These are phyloP conservation scores for Eilema depressum DNA, from an alignment of 2,888 invertebrate species.

Conservation along the genomic window DNA sequence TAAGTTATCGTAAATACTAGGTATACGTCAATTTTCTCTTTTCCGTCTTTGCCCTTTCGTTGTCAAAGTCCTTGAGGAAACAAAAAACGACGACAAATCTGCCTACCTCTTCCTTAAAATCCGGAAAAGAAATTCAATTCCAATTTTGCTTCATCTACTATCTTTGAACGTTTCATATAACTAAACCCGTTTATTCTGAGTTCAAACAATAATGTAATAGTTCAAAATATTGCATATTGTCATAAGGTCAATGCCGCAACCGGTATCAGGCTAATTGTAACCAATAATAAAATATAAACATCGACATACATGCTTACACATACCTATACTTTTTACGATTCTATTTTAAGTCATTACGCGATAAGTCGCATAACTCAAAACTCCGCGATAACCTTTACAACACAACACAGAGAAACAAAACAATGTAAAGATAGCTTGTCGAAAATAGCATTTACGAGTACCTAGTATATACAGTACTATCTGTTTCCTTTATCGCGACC, in stretches of 20 bases:
- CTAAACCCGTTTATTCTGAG: too few species aligned
- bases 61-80: too few species aligned
- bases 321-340: background rate
- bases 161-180: too few species aligned
- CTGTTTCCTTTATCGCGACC: background rate
- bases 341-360: background rate
- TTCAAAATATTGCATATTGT: conserved; percentile 1
- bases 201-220: background rate
- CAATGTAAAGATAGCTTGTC: background rate
- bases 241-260: background rate
- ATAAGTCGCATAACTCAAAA: background rate
- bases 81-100: too few species aligned
- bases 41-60: too few species aligned
- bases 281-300: background rate
- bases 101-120: too few species aligned
- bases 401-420: background rate
- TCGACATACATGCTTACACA: background rate
- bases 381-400: background rate
- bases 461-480: background rate
- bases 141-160: too few species aligned
- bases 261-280: background rate
- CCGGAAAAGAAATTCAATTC: too few species aligned
- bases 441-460: background rate
- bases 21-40: too few species aligned
- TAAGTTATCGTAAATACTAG: too few species aligned